These are phyloP conservation scores for Himalopsyche kuldschensis DNA, from an alignment of 2,888 invertebrate genomes.

Conservation along the genomic window DNA sequence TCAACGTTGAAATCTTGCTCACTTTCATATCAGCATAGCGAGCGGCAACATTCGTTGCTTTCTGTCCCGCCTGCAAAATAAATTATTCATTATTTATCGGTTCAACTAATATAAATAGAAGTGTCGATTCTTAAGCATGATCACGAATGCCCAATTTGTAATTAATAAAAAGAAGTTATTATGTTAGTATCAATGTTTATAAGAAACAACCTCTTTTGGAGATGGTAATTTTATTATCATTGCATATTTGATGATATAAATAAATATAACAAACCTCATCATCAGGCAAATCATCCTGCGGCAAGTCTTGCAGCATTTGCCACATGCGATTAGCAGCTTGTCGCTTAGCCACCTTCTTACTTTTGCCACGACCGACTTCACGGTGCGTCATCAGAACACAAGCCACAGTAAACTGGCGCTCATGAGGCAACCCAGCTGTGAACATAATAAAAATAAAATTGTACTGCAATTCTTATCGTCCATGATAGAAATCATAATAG, in stretches of 20 bases:
- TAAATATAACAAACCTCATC: conserved; percentile 58
- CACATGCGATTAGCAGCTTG: conserved; percentile 95
- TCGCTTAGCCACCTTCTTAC: conserved; percentile 96
- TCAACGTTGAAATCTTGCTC: conserved; percentile 85
- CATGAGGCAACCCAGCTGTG: conserved; percentile 78
- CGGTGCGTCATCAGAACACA: conserved; percentile 85
- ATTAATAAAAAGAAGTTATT: too few relatives aligned
- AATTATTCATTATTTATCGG: conserved; percentile 41
- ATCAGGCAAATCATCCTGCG: conserved; percentile 67
- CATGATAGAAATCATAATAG: too few relatives aligned
- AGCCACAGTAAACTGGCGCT: conserved; percentile 89
- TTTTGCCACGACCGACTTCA: conserved; percentile 87
- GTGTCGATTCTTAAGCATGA: not conserved
- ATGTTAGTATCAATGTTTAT: too few relatives aligned
- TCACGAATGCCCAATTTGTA: too few relatives aligned
- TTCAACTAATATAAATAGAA: not conserved
- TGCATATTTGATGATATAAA: too few relatives aligned
- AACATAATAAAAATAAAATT: not conserved
- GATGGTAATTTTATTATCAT: too few relatives aligned
- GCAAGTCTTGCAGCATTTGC: conserved; percentile 78
- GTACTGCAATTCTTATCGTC: too few relatives aligned
- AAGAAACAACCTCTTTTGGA: too few relatives aligned
- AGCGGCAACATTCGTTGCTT: conserved; percentile 68
- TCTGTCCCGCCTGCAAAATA: conserved; percentile 58
- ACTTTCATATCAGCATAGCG: conserved; percentile 88